These are phyloP conservation scores for Eupleurogrammus muticus DNA, from an alignment of 2,797 vertebrate genomes.

Conservation along the genomic window DNA sequence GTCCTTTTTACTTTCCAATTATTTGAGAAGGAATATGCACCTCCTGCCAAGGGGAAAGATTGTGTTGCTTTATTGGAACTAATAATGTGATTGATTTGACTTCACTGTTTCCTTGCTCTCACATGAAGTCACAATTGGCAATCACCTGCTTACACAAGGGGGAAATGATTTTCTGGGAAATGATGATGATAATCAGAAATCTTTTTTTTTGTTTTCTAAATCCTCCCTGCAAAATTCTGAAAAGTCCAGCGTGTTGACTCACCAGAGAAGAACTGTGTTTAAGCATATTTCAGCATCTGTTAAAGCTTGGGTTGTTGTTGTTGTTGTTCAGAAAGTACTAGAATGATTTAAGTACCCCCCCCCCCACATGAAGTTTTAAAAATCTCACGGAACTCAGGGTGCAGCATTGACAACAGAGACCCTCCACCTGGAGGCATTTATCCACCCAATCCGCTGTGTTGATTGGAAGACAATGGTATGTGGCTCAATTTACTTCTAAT, in stretches of 20 bases:
- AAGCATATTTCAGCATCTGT: slow-evolving; percentile 5
- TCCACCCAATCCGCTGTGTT: slow-evolving; percentile 66
- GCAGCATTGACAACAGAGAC: slow-evolving; percentile 16
- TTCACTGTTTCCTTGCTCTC: slow-evolving; percentile 25
- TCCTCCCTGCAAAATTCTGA: neutral
- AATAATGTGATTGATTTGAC: slow-evolving; percentile 56
- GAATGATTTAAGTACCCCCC: neutral
- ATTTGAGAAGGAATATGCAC: slow-evolving; percentile 47
- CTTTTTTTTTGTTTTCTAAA: neutral
- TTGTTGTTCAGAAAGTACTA: neutral
- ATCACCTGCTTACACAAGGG: slow-evolving; percentile 25
- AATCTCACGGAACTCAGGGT: neutral
- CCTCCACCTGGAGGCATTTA: slow-evolving; percentile 70
- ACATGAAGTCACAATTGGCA: slow-evolving; percentile 33
- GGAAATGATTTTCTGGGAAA: slow-evolving; percentile 23
- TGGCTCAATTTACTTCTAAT: slow-evolving; percentile 86
- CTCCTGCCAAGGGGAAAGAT: slow-evolving; percentile 55
- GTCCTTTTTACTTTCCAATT: slow-evolving; percentile 59
- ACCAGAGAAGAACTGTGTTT: slow-evolving; percentile 7
- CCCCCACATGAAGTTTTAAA: neutral
- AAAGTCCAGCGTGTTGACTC: slow-evolving; percentile 4
- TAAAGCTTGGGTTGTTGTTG: neutral
- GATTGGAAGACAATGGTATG: slow-evolving; percentile 81
- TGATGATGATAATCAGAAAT: slow-evolving; percentile 23
- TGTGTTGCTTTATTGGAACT: slow-evolving; percentile 48